phyloP scores from a whole-genome alignment of 1,140 invertebrate genomes.

The Sycobia sp. region DNA sequence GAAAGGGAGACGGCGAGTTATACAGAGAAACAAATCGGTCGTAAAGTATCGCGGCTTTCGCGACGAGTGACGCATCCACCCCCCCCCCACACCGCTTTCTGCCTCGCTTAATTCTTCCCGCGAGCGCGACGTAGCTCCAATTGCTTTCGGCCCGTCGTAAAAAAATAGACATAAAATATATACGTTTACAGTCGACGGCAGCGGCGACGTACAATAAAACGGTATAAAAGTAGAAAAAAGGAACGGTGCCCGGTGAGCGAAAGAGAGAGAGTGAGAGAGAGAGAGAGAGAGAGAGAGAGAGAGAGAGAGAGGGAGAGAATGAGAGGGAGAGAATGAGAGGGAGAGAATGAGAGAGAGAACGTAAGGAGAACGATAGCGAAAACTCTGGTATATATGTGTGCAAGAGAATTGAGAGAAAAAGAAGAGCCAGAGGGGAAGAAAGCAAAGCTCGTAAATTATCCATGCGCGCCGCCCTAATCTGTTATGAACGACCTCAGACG shows the following conservation, averaged over 20 bases:
- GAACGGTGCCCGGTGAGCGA: neutral
- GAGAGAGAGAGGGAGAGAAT: no score
- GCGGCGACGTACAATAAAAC: neutral
- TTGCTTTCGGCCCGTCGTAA: constrained; percentile 12
- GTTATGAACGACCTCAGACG: constrained; percentile 28
- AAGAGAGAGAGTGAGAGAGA: neutral
- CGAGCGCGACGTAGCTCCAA: no score
- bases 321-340: no score
- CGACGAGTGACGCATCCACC: constrained; percentile 27
- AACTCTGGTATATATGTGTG: no score
- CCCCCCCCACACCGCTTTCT: no score
- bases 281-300: neutral
- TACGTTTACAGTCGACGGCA: no score
- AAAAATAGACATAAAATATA: constrained; percentile 30
- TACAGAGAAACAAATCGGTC: no score
- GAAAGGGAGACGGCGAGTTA: no score
- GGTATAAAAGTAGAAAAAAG: neutral
- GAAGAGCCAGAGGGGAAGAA: constrained; percentile 5
- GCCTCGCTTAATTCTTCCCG: constrained; percentile 12
- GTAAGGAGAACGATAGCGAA: no score
- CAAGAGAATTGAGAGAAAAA: no score
- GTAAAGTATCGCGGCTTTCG: constrained; percentile 24
- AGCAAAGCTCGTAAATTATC: constrained; percentile 31
- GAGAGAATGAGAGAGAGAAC: no score
- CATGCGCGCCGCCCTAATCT: constrained; percentile 29